Conservation (phyloP, 2,888 invertebrate species). For the Cremastinae sp. region DNA sequence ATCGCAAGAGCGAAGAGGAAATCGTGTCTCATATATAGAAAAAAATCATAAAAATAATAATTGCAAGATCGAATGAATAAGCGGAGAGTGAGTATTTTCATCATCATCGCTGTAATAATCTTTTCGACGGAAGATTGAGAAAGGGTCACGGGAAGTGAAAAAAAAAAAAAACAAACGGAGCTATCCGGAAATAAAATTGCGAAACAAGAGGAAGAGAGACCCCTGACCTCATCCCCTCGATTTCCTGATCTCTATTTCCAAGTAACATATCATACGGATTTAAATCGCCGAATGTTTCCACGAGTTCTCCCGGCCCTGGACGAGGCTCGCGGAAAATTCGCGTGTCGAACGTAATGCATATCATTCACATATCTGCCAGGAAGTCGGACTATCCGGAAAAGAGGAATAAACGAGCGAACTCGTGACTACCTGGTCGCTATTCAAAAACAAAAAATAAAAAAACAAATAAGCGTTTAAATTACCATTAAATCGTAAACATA, state of each 20-base stretch:
- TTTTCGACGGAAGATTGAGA: slow-evolving; percentile 32
- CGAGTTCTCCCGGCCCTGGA: slow-evolving; percentile 34
- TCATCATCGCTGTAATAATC: background rate
- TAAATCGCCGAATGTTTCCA: background rate
- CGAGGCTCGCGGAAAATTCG: slow-evolving; percentile 21
- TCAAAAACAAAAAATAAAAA: slow-evolving; percentile 60
- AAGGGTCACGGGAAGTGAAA: slow-evolving; percentile 60
- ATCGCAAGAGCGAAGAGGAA: slow-evolving; percentile 49
- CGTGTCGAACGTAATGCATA: slow-evolving; percentile 51
- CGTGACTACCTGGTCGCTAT: slow-evolving; percentile 67
- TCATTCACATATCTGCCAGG: slow-evolving; percentile 55
- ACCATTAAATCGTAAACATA: slow-evolving; percentile 75
- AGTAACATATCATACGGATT: background rate
- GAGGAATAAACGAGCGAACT: slow-evolving; percentile 54
- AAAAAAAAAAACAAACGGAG: slow-evolving; percentile 20
- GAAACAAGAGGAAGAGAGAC: slow-evolving; percentile 30
- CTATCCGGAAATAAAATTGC: slow-evolving; percentile 7
- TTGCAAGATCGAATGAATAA: background rate
- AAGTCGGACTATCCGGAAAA: slow-evolving; percentile 29
- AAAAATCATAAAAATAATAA: background rate
- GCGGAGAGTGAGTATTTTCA: background rate
- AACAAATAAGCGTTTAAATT: slow-evolving; percentile 62
- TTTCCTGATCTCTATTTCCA: slow-evolving; percentile 30
- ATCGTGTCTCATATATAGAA: slow-evolving; percentile 4
- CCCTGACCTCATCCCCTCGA: slow-evolving; percentile 49